These are phyloP conservation scores for Danaus melanippus DNA, from an alignment of 1,140 invertebrate genomes.

Conservation along the genomic window DNA sequence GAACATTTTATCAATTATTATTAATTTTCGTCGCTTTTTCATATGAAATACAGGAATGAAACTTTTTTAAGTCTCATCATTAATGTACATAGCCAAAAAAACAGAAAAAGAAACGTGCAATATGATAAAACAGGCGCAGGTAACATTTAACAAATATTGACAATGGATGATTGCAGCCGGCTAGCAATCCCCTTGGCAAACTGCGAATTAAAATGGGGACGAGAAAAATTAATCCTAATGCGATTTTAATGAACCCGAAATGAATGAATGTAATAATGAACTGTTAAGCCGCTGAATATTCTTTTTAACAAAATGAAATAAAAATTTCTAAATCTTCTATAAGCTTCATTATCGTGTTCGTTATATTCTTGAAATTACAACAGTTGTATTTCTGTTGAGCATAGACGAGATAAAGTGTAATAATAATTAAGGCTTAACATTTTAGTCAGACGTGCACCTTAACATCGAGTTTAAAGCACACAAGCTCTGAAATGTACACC, in stretches of 20 bases:
- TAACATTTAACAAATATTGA: slow-evolving; percentile 66
- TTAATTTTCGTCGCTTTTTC: background rate
- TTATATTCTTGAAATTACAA: no score
- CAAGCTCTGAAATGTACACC: slow-evolving; percentile 70
- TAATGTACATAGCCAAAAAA: no score
- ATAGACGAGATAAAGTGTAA: slow-evolving; percentile 55
- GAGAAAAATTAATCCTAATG: slow-evolving; percentile 72
- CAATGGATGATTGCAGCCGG: slow-evolving; percentile 63
- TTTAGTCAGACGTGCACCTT: slow-evolving; percentile 64
- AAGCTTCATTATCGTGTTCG: no score
- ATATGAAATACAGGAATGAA: background rate
- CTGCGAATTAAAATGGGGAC: slow-evolving; percentile 68
- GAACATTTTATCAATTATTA: background rate
- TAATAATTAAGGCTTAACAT: slow-evolving; percentile 62
- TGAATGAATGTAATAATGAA: slow-evolving; percentile 68
- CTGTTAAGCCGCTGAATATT: slow-evolving; percentile 53
- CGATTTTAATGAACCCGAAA: slow-evolving; percentile 71
- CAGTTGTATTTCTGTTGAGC: slow-evolving; percentile 15
- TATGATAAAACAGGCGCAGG: slow-evolving; percentile 48
- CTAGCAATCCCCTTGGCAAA: slow-evolving; percentile 63
- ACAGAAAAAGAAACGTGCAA: slow-evolving; percentile 14
- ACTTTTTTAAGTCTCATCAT: no score
- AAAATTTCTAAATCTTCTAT: no score
- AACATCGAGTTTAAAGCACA: slow-evolving; percentile 65
- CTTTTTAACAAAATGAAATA: slow-evolving; percentile 27